Conservation (phyloP, 2,113 vertebrate genomes). For the Melanostigma gelatinosum region DNA sequence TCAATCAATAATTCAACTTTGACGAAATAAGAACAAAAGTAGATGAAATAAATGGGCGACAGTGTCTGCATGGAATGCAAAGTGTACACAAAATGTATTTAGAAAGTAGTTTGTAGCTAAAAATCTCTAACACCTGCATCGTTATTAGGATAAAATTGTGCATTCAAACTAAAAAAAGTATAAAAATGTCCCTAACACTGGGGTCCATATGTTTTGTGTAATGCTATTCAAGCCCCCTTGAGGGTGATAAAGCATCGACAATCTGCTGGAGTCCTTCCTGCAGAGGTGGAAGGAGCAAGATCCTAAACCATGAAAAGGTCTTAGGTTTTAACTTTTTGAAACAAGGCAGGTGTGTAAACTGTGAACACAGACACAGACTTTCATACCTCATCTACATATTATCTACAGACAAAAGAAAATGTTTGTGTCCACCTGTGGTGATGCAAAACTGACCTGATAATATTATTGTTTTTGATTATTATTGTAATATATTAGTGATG, state of each 20-base stretch:
- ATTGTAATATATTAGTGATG: background rate
- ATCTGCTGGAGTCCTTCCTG: background rate
- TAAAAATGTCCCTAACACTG: background rate
- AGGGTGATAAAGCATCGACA: conserved; percentile 26
- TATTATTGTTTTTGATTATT: background rate
- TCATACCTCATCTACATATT: background rate
- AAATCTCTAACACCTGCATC: background rate
- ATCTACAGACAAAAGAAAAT: background rate
- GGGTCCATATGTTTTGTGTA: background rate
- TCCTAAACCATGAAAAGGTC: background rate
- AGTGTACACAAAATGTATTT: background rate
- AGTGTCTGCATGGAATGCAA: too few relatives aligned
- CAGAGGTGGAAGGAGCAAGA: background rate
- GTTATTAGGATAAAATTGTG: background rate
- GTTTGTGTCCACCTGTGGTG: background rate
- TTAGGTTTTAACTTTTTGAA: background rate
- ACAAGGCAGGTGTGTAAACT: background rate
- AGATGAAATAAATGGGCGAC: background rate
- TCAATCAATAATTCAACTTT: background rate
- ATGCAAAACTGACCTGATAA: background rate
- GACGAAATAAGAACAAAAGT: background rate
- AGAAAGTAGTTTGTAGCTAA: background rate
- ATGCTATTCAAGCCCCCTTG: conserved; percentile 41
- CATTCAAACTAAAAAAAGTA: background rate
- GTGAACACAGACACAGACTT: background rate